Evolutionary conservation across 2,113 vertebrate species (phyloP).

Genomic region (Theristicus caerulescens): DNA sequence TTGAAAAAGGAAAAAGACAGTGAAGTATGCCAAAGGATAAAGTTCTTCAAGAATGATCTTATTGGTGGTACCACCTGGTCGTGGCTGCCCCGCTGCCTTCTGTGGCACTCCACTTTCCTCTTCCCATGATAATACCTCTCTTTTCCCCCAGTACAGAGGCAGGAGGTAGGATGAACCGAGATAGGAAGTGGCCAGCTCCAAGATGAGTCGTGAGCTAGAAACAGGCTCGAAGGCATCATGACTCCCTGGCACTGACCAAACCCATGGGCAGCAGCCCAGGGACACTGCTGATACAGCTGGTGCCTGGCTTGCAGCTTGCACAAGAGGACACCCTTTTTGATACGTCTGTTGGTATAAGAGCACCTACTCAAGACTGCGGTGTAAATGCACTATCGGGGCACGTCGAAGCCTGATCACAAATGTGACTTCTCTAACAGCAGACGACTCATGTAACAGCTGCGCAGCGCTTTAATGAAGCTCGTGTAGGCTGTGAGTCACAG

Average conservation of each 20-base stretch:
- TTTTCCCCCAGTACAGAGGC: accelerated
- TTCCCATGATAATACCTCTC: not conserved
- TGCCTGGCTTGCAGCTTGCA: not conserved
- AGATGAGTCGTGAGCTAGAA: not conserved
- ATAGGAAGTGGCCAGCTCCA: not conserved
- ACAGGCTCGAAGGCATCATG: accelerated
- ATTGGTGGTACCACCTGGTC: not conserved
- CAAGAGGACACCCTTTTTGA: not conserved
- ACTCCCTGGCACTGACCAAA: not conserved
- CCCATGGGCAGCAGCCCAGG: not conserved
- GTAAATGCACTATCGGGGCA: not conserved
- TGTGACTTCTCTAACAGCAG: not conserved
- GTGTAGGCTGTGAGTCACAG: not conserved
- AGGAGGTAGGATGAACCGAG: not conserved
- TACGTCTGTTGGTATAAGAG: accelerated
- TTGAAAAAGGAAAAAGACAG: not conserved
- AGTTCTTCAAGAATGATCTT: not conserved
- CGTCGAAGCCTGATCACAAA: not conserved
- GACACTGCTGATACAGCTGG: not conserved
- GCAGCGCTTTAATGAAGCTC: not conserved
- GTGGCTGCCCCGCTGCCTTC: not conserved
- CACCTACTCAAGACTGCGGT: not conserved
- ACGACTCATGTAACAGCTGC: accelerated
- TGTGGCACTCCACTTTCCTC: not conserved
- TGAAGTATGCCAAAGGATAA: not conserved